Base-by-base conservation (phyloP, 2,797 vertebrate species). In the Microtus agrestis region DNA sequence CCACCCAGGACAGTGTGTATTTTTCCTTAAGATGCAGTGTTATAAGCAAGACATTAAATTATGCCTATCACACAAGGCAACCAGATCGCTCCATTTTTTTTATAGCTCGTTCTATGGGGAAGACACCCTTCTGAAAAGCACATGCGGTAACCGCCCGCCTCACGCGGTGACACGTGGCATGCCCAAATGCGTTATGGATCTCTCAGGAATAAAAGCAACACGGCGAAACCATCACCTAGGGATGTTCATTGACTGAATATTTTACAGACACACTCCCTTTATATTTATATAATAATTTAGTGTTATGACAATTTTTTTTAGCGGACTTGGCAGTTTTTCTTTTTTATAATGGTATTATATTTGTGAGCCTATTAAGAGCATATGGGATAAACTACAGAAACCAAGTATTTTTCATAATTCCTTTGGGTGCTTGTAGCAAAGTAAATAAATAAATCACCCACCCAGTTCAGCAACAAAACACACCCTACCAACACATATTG, bases 241-340 rank as follows among this genome's bases (percentile, higher is more conserved):
- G 99, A 99, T 98, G 98, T 98, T 98, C 98, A 98, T 98, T 98
- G 98, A 99, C 98, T 99, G 98, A 99, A 99, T 99, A 99, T 99
- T 99, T 99, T 98, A 99, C 98, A 99, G 98, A 99, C 98, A 98
- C 98, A 98, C 98, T 99, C 98, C 98, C 98, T 98, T 99, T 99
- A 98, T 99, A 99, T 99, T 99, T 99, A 99, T 99, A 98, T 98
- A 98, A 99, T 99, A 99, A 99, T 99, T 99, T 99, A 99, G 98
- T 99, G 98, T 98, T 98, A 98, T 98, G 99, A 98, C 98, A 98
- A 98, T 98, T 98, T 99, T 82, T 82, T 99, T 99, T 99, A 98
- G 98, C 98, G 87, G 98, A 98, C 98, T 98, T 98, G 98, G 98
- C 98, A 98, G 98, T 99, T 99, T 99, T 99, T 99, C 98, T 99